Conservation (phyloP, 2,113 vertebrate genomes). For the Ia io region DNA sequence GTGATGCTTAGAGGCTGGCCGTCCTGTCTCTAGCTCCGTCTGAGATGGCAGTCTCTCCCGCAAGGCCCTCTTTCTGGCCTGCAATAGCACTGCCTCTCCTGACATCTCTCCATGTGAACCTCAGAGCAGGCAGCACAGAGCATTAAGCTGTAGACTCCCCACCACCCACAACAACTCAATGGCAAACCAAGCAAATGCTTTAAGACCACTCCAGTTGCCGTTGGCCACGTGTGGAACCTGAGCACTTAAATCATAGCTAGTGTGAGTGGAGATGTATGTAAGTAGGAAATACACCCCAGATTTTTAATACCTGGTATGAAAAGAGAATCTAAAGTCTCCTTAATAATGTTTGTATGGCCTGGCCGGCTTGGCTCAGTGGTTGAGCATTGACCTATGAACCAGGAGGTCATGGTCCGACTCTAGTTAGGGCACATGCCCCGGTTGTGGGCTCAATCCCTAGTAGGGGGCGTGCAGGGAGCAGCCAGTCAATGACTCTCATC, state of each 20-base stretch:
- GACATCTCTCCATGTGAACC: neutral
- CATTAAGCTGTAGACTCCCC: neutral
- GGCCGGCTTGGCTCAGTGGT: too few relatives aligned
- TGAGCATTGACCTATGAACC: too few relatives aligned
- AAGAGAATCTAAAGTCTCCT: neutral
- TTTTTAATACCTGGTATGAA: neutral
- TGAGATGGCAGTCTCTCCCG: neutral
- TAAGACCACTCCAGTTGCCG: fast-evolving
- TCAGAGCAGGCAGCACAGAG: neutral
- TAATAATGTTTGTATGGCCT: neutral
- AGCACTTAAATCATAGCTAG: neutral
- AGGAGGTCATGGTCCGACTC: too few relatives aligned
- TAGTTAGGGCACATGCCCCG: too few relatives aligned
- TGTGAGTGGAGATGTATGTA: neutral
- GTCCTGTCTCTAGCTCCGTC: neutral
- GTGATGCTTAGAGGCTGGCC: neutral
- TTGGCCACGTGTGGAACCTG: too few relatives aligned
- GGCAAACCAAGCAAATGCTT: neutral
- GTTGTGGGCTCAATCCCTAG: too few relatives aligned
- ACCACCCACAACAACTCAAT: neutral
- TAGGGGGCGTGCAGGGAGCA: too few relatives aligned
- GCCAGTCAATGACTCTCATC: too few relatives aligned
- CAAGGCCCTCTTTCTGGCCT: neutral
- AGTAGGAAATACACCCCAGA: neutral
- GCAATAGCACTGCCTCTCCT: neutral